phyloP scores from a whole-genome alignment of 2,113 vertebrate species.

The Engystomops pustulosus region DNA sequence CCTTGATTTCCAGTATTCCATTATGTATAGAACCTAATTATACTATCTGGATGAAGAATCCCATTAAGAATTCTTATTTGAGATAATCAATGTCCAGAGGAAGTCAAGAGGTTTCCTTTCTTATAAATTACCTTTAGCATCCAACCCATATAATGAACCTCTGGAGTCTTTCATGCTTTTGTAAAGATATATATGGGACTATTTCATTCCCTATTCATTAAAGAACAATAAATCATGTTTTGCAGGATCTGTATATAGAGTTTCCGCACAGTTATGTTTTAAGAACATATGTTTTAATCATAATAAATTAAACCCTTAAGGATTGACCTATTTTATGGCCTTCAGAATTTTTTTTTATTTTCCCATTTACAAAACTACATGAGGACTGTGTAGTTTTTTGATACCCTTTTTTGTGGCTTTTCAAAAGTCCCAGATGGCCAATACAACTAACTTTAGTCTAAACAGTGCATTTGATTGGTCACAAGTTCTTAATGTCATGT shows the following conservation, averaged over 20 bases:
- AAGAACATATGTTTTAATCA: background rate
- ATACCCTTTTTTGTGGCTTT: too few relatives aligned
- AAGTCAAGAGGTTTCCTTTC: slow-evolving; percentile 5
- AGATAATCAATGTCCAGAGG: slow-evolving; percentile 4
- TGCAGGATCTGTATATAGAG: too few relatives aligned
- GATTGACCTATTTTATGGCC: background rate
- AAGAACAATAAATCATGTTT: slow-evolving; percentile 19
- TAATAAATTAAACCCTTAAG: background rate
- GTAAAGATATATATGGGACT: background rate
- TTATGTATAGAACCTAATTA: background rate
- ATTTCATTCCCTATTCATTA: slow-evolving; percentile 7
- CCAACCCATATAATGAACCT: background rate
- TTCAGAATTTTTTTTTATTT: too few relatives aligned
- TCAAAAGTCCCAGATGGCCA: too few relatives aligned
- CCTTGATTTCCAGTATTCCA: background rate
- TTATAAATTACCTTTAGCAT: background rate
- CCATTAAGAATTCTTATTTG: slow-evolving; percentile 1
- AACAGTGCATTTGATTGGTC: too few relatives aligned
- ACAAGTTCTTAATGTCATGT: too few relatives aligned
- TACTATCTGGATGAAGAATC: background rate
- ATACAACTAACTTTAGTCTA: too few relatives aligned
- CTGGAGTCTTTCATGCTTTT: background rate
- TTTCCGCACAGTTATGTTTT: background rate
- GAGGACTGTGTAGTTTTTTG: too few relatives aligned
- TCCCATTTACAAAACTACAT: too few relatives aligned